Base-by-base conservation (phyloP, 2,888 invertebrate species). In the Drosophila austrosaltans region DNA sequence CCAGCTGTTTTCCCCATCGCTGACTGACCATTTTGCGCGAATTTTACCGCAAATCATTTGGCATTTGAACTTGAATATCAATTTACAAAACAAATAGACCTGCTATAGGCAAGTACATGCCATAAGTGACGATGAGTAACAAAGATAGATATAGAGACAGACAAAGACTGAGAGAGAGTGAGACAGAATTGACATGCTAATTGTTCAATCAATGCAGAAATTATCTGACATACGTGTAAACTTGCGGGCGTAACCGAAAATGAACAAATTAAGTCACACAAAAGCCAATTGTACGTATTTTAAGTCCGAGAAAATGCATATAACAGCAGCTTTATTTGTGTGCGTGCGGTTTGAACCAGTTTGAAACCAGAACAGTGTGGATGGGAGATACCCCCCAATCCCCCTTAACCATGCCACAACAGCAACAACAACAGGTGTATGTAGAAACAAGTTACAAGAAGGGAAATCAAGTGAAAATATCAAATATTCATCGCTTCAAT, bases 21-120 rank as follows among this genome's bases (percentile, higher is more conserved):
- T 53, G 44, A 36, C 25, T 57, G 66, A 82, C 64, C 77, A 78
- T 77, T 82, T 84, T 77, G 82, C 85, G 82, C 82, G 73, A 75
- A 86, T 87, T 79, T 82, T 78, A 77, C 79, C 83, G 89, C 83
- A 89, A 85, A 87, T 63, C 76, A 87, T 87, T 86, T 87, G 87
- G 65, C 87, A 87, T 85, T 86, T 90, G 91, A 91, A 90, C 91
- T 90, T 90, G 90, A 91, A 86, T 87, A 90, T 86, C 89, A 91
- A 90, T 91, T 91, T 86, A 89, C 90, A 89, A 85, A 83, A 79
- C 79, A 76, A 63, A 59, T 61, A 53, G 44, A 53, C 69, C 39
- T 48, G 54, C 48, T 7, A 66, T 48, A 36, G 53, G 53, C 36
- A 48, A 25, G 12, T 48, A 48, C 56, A 56, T n/a, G 10, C 3